Evolutionary conservation across 2,888 invertebrate species (phyloP), one percentile per base, ranked within the genome.

Genomic region (Caenorhabditis afra): DNA sequence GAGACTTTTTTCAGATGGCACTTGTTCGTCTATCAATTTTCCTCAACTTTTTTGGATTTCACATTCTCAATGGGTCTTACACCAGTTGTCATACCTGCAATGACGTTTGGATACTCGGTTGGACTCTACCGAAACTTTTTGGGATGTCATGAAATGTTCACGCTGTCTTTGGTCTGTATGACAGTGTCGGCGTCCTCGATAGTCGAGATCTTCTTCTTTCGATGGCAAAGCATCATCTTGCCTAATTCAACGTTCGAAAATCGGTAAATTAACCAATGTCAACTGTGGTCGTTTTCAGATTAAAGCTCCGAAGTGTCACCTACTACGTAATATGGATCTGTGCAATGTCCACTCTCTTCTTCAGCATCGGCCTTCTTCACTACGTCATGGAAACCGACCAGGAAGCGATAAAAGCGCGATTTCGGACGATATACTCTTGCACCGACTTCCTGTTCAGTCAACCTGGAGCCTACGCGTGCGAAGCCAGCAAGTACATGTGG

Each of bases 141-240:
- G 57, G 52, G 57, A 12, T 64, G 64, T 44, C 73, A 58, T 50
- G 41, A 45, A 41, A 64, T 73, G 73, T 22, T 73, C 3, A 73
- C 73, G 12, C 35, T 73, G 3, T 73, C 64, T 1, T 20, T 73
- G 47, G 44, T 73, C 12, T 73, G 73, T 22, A 73, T 73, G 73
- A 73, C 73, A 5, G 58, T 45, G 7, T 73, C 73, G 0, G 73
- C 73, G 1, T 57, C 64, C 0, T 41, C 73, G 14, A 73, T 64
- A 0, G 73, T 73, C 0, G 73, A 73, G 22, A 73, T 73, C 3
- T 73, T 73, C 22, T 73, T 64, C 20, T 73, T 57, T 50, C 57
- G 73, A 49, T 73, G 73, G 73, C 73, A 73, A n/a, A 73, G 50
- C n/a, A 73, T 73, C 3, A 18, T 73, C n/a, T 37, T 73, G 8